Conservation (phyloP, 2,888 invertebrate species). For the Heliconius hortense region DNA sequence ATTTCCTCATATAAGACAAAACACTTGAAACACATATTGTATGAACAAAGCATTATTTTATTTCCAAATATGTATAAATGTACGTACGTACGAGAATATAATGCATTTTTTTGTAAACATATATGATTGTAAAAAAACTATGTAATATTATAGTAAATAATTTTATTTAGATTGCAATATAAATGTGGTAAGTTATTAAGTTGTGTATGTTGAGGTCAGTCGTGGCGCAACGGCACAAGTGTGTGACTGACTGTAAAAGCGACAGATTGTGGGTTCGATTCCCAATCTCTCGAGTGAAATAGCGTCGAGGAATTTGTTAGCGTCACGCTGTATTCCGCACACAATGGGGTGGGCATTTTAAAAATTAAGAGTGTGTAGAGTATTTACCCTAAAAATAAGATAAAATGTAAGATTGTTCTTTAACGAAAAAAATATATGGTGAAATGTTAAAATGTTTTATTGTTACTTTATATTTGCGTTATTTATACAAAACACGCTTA, state of each 20-base stretch:
- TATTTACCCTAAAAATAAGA: neutral
- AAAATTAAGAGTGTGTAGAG: neutral
- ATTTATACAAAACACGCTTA: neutral
- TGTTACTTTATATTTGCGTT: neutral
- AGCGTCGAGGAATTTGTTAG: too few species aligned
- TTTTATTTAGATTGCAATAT: neutral
- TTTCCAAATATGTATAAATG: neutral
- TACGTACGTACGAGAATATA: too few species aligned
- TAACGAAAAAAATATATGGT: neutral
- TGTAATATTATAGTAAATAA: neutral
- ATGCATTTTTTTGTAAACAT: neutral
- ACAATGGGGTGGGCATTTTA: too few species aligned
- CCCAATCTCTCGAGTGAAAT: too few species aligned
- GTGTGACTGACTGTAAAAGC: too few species aligned
- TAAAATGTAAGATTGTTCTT: neutral
- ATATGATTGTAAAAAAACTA: neutral
- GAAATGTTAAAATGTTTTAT: neutral
- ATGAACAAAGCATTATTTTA: neutral
- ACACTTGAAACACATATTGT: neutral
- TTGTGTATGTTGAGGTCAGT: neutral
- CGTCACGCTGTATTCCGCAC: too few species aligned
- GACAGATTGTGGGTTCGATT: too few species aligned
- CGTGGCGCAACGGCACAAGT: too few species aligned
- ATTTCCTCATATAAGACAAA: neutral
- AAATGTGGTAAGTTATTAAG: neutral